Percentiles rank a stretch among this genome's conserved stretches.
These are phyloP conservation scores for Sternotherus odoratus DNA, from an alignment of 2,797 vertebrate species.

Conservation along the genomic window DNA sequence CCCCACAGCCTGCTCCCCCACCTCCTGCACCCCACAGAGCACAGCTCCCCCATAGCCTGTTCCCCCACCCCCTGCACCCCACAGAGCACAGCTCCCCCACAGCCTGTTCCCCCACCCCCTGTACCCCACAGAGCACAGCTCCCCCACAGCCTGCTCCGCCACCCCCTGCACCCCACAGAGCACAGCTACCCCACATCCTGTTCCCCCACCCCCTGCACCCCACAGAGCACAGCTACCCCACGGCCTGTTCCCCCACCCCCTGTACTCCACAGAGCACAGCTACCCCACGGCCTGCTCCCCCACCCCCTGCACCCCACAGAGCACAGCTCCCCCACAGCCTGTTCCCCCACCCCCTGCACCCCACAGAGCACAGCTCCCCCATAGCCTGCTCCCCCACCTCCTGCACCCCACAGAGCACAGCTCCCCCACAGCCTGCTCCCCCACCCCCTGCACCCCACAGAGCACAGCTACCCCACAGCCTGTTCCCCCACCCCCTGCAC, in stretches of 20 bases:
- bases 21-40: not conserved
- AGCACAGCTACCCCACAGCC: not conserved
- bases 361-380: not conserved
- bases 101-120: not conserved
- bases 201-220: not conserved
- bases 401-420: not conserved
- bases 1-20: not conserved
- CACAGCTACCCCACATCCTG: not conserved
- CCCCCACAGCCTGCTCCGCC: not conserved
- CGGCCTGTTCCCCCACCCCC: not conserved
- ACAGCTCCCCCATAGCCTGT: not conserved
- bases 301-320: not conserved
- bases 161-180: not conserved
- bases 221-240: not conserved
- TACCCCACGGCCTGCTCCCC: not conserved
- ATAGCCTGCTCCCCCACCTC: not conserved
- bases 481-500: not conserved
- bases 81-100: not conserved
- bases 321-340: not conserved
- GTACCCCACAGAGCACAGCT: not conserved
- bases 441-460: not conserved
- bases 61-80: not conserved
- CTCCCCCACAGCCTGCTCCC: not conserved
- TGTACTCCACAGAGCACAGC: not conserved
- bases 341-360: not conserved